These are phyloP conservation scores for Sweltsa coloradensis DNA, from an alignment of 1,140 invertebrate genomes.

Conservation along the genomic window DNA sequence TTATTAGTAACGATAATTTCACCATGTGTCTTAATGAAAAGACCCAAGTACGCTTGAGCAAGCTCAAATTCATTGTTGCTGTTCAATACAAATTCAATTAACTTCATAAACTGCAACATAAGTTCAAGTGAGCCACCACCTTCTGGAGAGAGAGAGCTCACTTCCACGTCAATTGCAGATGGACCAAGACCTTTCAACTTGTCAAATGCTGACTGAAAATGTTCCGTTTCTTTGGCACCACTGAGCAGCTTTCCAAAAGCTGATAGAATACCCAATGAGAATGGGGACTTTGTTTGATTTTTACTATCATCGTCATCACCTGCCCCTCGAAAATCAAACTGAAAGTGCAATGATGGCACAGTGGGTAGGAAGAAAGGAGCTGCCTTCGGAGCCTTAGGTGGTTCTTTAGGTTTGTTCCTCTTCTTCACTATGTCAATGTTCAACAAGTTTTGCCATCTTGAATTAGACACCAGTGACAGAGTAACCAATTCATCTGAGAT, in stretches of 20 bases:
- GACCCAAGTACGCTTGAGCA: constrained; percentile 78
- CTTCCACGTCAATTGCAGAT: constrained; percentile 79
- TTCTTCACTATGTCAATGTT: constrained; percentile 82
- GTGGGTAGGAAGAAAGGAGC: constrained; percentile 95
- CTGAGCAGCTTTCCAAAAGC: constrained; percentile 49
- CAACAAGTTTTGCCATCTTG: constrained; percentile 87
- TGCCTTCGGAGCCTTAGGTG: constrained; percentile 63
- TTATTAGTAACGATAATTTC: constrained; percentile 42
- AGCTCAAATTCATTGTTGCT: constrained; percentile 81
- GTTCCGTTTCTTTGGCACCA: constrained; percentile 26
- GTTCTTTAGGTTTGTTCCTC: constrained; percentile 82
- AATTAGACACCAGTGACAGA: constrained; percentile 69
- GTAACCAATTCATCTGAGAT: constrained; percentile 72
- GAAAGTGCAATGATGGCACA: constrained; percentile 64
- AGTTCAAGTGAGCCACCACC: constrained; percentile 50
- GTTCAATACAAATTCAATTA: constrained; percentile 57
- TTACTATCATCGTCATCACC: constrained; percentile 32
- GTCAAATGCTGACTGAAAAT: constrained; percentile 46
- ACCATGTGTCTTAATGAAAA: constrained; percentile 82
- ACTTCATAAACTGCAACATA: constrained; percentile 68
- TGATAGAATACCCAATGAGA: constrained; percentile 29
- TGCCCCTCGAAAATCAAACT: constrained; percentile 58
- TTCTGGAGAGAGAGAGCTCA: constrained; percentile 64
- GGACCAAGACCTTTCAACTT: constrained; percentile 74
- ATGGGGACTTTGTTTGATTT: constrained; percentile 37